A percentile compares a stretch with the other conserved stretches of the same genome.
phyloP scores from a whole-genome alignment of 1,140 invertebrate species.

The Drosophila lacteicornis region DNA sequence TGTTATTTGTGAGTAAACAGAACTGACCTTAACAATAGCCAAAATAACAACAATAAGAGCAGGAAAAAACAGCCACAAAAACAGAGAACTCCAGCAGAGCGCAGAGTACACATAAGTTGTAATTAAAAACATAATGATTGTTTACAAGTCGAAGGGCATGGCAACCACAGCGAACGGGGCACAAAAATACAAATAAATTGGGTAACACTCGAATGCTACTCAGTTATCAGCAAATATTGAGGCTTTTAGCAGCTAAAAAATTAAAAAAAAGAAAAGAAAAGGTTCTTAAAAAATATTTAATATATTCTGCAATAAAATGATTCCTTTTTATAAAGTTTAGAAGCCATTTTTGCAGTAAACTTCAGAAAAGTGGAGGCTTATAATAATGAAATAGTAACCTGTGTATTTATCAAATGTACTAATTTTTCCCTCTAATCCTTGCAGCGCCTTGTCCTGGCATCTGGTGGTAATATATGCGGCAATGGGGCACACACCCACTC shows the following conservation, averaged over 20 bases:
- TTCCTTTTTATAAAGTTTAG: no score
- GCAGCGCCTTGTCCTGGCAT: conserved; percentile 47
- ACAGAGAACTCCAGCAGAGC: conserved; percentile 7
- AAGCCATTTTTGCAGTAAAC: no score
- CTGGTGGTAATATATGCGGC: conserved; percentile 12
- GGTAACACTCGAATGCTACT: conserved; percentile 3
- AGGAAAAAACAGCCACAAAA: conserved; percentile 12
- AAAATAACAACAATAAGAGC: conserved; percentile 17
- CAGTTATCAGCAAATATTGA: not conserved
- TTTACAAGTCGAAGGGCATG: conserved; percentile 53
- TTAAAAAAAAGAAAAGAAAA: not conserved
- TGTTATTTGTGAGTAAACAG: conserved; percentile 42
- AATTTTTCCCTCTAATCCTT: conserved; percentile 8
- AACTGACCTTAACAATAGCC: conserved; percentile 69
- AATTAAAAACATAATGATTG: conserved; percentile 45
- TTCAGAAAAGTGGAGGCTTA: no score
- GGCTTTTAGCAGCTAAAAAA: not conserved
- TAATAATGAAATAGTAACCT: no score
- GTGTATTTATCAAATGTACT: not conserved
- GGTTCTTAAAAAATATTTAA: not conserved
- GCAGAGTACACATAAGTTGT: conserved; percentile 12
- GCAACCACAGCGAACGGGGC: conserved; percentile 22
- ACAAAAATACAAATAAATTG: conserved; percentile 29
- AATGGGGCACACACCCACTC: conserved; percentile 33
- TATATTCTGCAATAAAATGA: no score